Percentiles rank a stretch among this genome's conserved stretches.
These are phyloP conservation scores for Oppia nitens DNA, from an alignment of 1,140 invertebrate genomes.

Conservation along the genomic window DNA sequence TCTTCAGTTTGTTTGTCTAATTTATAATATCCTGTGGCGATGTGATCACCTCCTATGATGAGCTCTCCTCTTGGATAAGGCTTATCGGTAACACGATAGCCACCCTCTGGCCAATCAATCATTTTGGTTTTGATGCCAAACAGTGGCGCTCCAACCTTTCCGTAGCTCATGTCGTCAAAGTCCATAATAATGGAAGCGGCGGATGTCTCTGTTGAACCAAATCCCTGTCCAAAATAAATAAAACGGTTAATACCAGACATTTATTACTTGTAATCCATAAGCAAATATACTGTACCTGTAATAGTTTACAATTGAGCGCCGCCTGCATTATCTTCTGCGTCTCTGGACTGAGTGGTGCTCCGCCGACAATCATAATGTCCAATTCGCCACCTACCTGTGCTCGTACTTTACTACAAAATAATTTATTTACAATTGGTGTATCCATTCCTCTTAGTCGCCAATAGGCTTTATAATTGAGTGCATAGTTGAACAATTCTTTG, in stretches of 20 bases:
- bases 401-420: neutral
- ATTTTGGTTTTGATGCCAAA: slow-evolving; percentile 25
- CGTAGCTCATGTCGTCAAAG: slow-evolving; percentile 3
- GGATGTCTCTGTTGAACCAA: slow-evolving; percentile 12
- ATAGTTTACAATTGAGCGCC: slow-evolving; percentile 5
- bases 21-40: slow-evolving; percentile 29
- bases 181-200: slow-evolving; percentile 8
- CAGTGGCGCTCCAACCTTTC: slow-evolving; percentile 1
- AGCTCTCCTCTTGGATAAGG: slow-evolving; percentile 83
- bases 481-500: slow-evolving; percentile 9
- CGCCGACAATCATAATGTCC: slow-evolving; percentile 15
- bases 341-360: slow-evolving; percentile 10
- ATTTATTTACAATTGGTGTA: neutral
- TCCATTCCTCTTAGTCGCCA: slow-evolving; percentile 10
- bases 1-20: slow-evolving; percentile 11
- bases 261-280: slow-evolving; percentile 51
- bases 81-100: slow-evolving; percentile 71
- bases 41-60: slow-evolving; percentile 47
- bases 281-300: slow-evolving; percentile 56
- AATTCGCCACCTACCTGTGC: neutral
- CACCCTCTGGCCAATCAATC: slow-evolving; percentile 42
- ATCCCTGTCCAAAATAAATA: slow-evolving; percentile 11
- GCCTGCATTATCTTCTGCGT: slow-evolving; percentile 11
- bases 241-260: slow-evolving; percentile 4
- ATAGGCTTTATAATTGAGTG: slow-evolving; percentile 10